A percentile compares a stretch with the other conserved stretches of the same genome.
Evolutionary conservation across 2,888 invertebrate species (phyloP).

Genomic region (Drosophila neonasuta): DNA sequence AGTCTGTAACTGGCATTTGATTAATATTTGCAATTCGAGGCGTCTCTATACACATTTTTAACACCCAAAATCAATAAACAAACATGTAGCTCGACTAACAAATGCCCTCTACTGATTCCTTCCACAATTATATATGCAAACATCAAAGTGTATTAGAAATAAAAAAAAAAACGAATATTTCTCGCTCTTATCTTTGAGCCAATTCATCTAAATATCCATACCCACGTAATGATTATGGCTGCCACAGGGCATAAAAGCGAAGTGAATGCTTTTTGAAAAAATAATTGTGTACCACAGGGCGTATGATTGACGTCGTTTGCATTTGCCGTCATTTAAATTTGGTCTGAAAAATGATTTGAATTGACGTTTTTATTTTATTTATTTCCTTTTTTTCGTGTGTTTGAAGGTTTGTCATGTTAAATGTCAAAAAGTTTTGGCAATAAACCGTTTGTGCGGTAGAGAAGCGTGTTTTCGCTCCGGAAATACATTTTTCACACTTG

Average conservation of each 20-base stretch:
- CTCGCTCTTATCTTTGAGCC: neutral
- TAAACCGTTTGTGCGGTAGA: constrained; percentile 27
- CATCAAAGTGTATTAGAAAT: neutral
- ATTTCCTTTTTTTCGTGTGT: neutral
- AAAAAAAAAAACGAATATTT: neutral
- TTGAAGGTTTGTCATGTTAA: constrained; percentile 31
- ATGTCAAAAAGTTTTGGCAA: constrained; percentile 45
- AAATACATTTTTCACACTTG: constrained; percentile 19
- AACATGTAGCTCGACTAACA: neutral
- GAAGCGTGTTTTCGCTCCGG: neutral
- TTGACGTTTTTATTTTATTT: constrained; percentile 19
- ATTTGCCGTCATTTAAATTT: constrained; percentile 26
- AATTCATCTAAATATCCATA: neutral
- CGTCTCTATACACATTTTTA: constrained; percentile 22
- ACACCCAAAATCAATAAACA: constrained; percentile 14
- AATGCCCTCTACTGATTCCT: neutral
- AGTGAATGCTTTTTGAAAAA: constrained; percentile 24
- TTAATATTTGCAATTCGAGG: constrained; percentile 57
- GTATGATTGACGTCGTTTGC: constrained; percentile 57
- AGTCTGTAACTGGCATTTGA: constrained; percentile 68
- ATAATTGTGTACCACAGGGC: constrained; percentile 37
- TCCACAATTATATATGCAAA: neutral
- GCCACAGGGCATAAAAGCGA: constrained; percentile 18
- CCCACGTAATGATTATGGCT: neutral
- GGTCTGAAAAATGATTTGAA: constrained; percentile 35